Evolutionary conservation across 2,888 invertebrate species (phyloP), one percentile per base, ranked within the genome.

Genomic region (Sialis fuliginosa): DNA sequence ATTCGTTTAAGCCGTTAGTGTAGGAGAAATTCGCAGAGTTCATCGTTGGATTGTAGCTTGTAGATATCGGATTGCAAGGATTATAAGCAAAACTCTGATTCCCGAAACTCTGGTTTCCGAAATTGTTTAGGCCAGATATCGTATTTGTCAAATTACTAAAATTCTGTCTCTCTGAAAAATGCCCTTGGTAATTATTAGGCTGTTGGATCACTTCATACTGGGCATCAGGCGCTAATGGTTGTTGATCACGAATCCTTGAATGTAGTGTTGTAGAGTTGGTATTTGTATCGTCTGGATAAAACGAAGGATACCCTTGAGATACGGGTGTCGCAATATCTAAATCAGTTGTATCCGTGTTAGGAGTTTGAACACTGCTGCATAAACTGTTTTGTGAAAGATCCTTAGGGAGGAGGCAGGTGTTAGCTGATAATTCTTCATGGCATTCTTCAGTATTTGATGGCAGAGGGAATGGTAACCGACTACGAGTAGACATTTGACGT

Each of bases 131-230:
- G 22, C 63, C 62, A 8, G 65, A 65, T 44, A 66, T 65, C 7
- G 65, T 66, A 47, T 61, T 63, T 8, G 65, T 59, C 22, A 66
- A 54, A 48, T 65, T 66, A 52, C 62, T 49, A 12, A 45, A 48
- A 8, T 42, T 44, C n/a, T 47, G 37, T 13, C 41, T 46, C 8
- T 42, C 42, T 10, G 22, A 30, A 32, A 42, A 42, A 30, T 39
- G 46, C 13, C 39, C 30, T 32, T 46, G 39, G 32, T 39, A 39
- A 4, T 34, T 42, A 12, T 30, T 45, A 42, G 22, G 61, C 47
- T 71, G 70, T 46, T 71, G 70, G 39, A 73, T 71, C 2, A 72
- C 65, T 55, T 79, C 78, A 56, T 79, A 79, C 54, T 78, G 77
- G 1, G 77, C 74, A 53, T 77, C 76, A 0, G 75, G 74, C 1